Conservation (phyloP, 2,113 vertebrate genomes). For the Nothocercus nigrocapillus region DNA sequence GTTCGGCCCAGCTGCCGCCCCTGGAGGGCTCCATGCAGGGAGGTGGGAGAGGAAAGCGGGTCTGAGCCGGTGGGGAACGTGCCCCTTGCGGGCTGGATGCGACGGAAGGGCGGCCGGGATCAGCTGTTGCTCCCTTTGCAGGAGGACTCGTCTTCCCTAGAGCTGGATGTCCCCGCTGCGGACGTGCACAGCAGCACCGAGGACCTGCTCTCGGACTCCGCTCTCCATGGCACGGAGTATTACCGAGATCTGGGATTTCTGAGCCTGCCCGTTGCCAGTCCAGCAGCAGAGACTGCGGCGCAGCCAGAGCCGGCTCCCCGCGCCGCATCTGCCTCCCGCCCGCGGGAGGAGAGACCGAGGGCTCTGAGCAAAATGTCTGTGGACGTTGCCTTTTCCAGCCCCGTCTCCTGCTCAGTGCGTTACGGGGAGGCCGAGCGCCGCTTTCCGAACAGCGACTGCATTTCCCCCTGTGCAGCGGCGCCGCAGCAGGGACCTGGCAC, state of each 20-base stretch:
- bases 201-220: slow-evolving; percentile 81
- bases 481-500: not conserved
- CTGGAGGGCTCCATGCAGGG: too few relatives aligned
- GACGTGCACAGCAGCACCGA: slow-evolving; percentile 80
- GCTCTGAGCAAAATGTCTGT: not conserved
- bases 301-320: not conserved
- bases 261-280: not conserved
- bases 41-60: too few relatives aligned
- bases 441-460: not conserved
- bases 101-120: too few relatives aligned
- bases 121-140: slow-evolving; percentile 30
- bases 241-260: slow-evolving; percentile 82
- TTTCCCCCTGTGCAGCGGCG: not conserved
- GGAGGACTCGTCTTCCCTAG: slow-evolving; percentile 77
- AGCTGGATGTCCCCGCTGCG: slow-evolving; percentile 72
- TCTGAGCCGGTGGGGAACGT: too few relatives aligned
- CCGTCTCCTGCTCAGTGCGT: not conserved
- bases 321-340: not conserved
- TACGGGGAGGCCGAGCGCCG: not conserved
- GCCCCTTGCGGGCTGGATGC: too few relatives aligned
- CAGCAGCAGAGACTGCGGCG: fast-evolving
- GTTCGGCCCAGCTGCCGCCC: too few relatives aligned
- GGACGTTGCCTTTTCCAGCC: slow-evolving; percentile 24
- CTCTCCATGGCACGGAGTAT: slow-evolving; percentile 84
- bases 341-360: not conserved